Evolutionary conservation across 2,113 vertebrate genomes (phyloP).

Genomic region (Stomatorhinus ivindoensis): DNA sequence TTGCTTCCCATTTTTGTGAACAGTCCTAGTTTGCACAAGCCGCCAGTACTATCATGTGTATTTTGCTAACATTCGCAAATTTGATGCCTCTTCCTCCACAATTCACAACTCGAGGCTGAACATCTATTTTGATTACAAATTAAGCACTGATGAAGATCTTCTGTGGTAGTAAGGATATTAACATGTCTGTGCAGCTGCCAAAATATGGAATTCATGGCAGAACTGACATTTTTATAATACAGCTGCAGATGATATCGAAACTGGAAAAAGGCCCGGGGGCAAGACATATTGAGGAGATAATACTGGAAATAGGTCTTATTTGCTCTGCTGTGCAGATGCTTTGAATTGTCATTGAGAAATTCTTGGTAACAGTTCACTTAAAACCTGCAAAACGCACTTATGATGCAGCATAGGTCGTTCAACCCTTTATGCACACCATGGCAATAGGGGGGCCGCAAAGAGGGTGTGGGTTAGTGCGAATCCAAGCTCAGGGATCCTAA

Average conservation of each 20-base stretch:
- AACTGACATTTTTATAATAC: neutral
- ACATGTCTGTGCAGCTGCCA: neutral
- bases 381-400: neutral
- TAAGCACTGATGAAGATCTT: neutral
- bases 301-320: neutral
- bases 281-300: neutral
- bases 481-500: neutral
- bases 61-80: neutral
- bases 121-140: slow-evolving; percentile 1
- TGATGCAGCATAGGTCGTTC: neutral
- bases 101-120: neutral
- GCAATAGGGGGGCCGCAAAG: neutral
- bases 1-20: neutral
- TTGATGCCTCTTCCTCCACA: neutral
- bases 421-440: neutral
- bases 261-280: neutral
- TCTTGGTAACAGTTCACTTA: neutral
- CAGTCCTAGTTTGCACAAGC: neutral
- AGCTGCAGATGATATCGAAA: neutral
- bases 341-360: neutral
- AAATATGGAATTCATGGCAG: neutral
- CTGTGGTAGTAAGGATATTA: neutral
- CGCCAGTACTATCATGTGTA: neutral
- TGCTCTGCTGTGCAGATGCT: neutral
- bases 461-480: neutral